A percentile compares a stretch with the other conserved stretches of the same genome.
phyloP scores from a whole-genome alignment of 2,797 vertebrate genomes.

The Tolypeutes matacus region DNA sequence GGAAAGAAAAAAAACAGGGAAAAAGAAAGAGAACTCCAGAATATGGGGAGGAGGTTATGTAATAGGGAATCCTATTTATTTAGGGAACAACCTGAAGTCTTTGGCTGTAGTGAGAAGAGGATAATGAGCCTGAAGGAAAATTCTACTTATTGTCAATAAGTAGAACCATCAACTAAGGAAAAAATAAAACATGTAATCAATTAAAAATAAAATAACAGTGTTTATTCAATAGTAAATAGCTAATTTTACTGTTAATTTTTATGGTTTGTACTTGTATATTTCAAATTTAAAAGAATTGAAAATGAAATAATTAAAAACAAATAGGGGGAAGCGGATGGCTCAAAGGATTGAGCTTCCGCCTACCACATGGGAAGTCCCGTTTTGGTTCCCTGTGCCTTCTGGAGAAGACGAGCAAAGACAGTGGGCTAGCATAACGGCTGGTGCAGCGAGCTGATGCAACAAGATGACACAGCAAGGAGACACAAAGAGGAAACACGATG shows the following conservation, averaged over 20 bases:
- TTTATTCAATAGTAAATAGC: constrained; percentile 30
- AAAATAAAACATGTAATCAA: constrained; percentile 10
- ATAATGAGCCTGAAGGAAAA: neutral
- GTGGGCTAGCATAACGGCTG: no score
- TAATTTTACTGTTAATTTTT: neutral
- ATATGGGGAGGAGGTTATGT: neutral
- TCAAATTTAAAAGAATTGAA: constrained; percentile 55
- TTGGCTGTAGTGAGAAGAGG: neutral
- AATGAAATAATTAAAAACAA: constrained; percentile 56
- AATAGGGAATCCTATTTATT: neutral
- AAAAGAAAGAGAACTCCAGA: constrained; percentile 21
- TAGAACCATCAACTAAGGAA: neutral
- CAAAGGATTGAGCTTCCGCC: no score
- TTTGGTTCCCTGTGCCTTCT: no score
- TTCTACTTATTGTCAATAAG: neutral
- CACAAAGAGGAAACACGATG: no score
- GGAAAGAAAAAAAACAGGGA: neutral
- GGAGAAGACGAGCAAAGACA: no score
- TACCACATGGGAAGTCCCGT: no score
- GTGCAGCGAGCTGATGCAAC: no score
- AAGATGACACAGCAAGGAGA: no score
- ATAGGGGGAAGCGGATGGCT: neutral
- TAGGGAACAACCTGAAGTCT: neutral
- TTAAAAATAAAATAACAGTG: neutral
- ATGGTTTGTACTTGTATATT: neutral